These are phyloP conservation scores for Cryptus viduatorius DNA, from an alignment of 2,888 invertebrate genomes.

Conservation along the genomic window DNA sequence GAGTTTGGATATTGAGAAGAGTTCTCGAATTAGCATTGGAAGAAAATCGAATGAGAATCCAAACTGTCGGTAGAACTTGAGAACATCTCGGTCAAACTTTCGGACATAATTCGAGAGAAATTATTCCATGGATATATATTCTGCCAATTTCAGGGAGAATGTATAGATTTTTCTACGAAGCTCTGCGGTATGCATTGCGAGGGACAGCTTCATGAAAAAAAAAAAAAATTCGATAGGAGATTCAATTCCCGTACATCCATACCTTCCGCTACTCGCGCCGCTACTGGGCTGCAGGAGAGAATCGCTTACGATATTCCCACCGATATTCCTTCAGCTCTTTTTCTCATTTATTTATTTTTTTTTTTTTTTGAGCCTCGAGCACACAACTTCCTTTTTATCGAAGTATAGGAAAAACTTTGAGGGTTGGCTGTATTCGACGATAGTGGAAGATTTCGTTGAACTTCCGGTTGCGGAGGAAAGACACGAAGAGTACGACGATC, in stretches of 20 bases:
- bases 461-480: conserved; percentile 9
- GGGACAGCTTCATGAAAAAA: conserved; percentile 28
- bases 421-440: conserved; percentile 32
- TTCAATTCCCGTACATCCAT: conserved; percentile 59
- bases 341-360: not conserved
- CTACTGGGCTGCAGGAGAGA: conserved; percentile 39
- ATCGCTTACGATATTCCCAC: conserved; percentile 56
- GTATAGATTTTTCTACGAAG: not conserved
- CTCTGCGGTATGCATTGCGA: not conserved
- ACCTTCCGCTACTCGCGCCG: conserved; percentile 39
- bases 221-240: conserved; percentile 45
- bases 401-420: conserved; percentile 52
- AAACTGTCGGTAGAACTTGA: not conserved
- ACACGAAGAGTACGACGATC: conserved; percentile 55
- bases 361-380: conserved; percentile 12
- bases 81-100: conserved; percentile 50
- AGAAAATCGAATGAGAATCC: not conserved
- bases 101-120: conserved; percentile 24
- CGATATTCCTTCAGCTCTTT: conserved; percentile 41
- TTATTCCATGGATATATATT: conserved; percentile 40
- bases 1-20: conserved; percentile 3
- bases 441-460: conserved; percentile 30
- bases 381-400: conserved; percentile 55
- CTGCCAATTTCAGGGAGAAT: not conserved
- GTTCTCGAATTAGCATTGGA: not conserved